A percentile compares a stretch with the other conserved stretches of the same genome.
These are phyloP conservation scores for Alsophila aescularia DNA, from an alignment of 2,888 invertebrate species.

Conservation along the genomic window DNA sequence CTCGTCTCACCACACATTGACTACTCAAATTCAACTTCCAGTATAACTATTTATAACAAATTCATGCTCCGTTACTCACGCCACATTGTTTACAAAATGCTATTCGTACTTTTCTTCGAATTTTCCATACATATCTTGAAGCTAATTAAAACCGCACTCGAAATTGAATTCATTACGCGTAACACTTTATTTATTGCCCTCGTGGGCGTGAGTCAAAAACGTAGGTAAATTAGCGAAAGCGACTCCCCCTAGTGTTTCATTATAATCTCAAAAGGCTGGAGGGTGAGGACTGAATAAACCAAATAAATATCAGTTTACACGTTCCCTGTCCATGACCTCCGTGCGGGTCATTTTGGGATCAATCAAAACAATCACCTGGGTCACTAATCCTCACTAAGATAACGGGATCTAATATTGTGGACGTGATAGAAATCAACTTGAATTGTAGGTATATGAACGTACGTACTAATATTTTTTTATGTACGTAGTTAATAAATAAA, in stretches of 20 bases:
- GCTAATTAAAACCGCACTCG: constrained; percentile 22
- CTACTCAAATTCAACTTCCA: background rate
- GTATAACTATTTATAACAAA: too few relatives aligned
- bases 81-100: background rate
- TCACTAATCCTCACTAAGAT: too few relatives aligned
- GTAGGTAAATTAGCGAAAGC: constrained; percentile 14
- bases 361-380: too few relatives aligned
- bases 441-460: too few relatives aligned
- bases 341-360: too few relatives aligned
- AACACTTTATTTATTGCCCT: constrained; percentile 11
- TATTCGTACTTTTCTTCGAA: background rate
- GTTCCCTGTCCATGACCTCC: too few relatives aligned
- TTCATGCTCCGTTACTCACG: background rate
- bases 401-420: too few relatives aligned
- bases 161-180: constrained; percentile 17
- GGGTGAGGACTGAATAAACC: constrained; percentile 6
- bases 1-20: background rate
- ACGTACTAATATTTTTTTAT: too few relatives aligned
- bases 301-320: too few relatives aligned
- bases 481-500: too few relatives aligned
- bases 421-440: too few relatives aligned
- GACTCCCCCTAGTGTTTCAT: constrained; percentile 12
- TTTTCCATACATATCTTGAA: constrained; percentile 1
- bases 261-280: constrained; percentile 1
- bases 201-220: constrained; percentile 13